A percentile compares a stretch with the other conserved stretches of the same genome.
Conservation (phyloP, 2,888 invertebrate genomes). For the Osedax frankpressi region DNA sequence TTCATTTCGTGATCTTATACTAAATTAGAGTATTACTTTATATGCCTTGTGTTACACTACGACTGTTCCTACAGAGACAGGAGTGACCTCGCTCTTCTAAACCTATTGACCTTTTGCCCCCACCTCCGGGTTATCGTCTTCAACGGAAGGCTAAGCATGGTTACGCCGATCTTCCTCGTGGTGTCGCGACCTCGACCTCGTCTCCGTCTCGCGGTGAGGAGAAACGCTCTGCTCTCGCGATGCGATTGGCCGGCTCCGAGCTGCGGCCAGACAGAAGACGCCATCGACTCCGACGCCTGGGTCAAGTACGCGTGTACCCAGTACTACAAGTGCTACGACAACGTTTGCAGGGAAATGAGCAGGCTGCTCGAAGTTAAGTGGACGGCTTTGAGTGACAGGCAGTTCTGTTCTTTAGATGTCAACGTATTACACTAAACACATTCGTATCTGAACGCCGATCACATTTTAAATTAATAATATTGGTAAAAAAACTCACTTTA, state of each 20-base stretch:
- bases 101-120: neutral
- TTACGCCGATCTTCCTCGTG: neutral
- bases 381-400: neutral
- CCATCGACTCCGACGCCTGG: neutral
- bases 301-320: neutral
- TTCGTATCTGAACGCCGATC: too few relatives aligned
- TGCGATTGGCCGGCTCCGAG: neutral
- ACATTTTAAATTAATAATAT: too few relatives aligned
- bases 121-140: neutral
- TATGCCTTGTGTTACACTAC: too few relatives aligned
- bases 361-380: neutral
- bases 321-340: neutral
- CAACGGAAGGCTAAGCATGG: neutral
- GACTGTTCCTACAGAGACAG: too few relatives aligned
- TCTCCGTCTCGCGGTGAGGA: neutral
- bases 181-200: neutral
- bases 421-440: too few relatives aligned
- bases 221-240: neutral
- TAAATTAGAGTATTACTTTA: too few relatives aligned
- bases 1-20: too few relatives aligned
- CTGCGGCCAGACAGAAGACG: too few relatives aligned
- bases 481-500: too few relatives aligned
- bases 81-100: neutral
- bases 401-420: neutral
- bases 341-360: neutral